Evolutionary conservation across 1,140 invertebrate genomes (phyloP), one percentile per base, ranked within the genome.

Genomic region (Apis florea): DNA sequence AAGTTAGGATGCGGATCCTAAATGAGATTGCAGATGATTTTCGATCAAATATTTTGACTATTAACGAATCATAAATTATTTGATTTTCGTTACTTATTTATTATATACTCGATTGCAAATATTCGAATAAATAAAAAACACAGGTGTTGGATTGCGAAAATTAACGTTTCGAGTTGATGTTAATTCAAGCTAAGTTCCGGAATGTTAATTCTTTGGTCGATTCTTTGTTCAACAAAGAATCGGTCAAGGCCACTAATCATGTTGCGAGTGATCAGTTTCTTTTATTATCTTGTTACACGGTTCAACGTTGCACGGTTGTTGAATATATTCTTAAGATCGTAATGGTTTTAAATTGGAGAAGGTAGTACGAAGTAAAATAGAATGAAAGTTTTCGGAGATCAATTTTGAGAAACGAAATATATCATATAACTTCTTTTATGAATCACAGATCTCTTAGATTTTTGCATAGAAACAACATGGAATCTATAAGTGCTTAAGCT

Each of bases 211-310:
- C 26, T 40, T 56, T 13, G 17, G 15, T 49, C 17, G 47, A 24
- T 70, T 21, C 68, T 70, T 70, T 70, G 49, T 53, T 26, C 3
- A 6, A 49, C 1, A 31, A n/a, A 15, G 47, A 21, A 26, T 26
- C n/a, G 24, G n/a, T 70, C 68, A 53, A 70, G 68, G 68, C 15
- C 68, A 53, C 68, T 70, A 24, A 49, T 21, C 15, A 40, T 72
- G 70, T 72, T 31, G 54, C 26, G 58, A 72, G 31, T 40, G 19
- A 47, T 21, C 70, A 40, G 19, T 40, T 72, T 56, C 54, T 24
- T 56, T 72, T 47, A 71, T 31, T 71, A 71, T 31, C 69, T 56
- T 19, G 53, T 71, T 71, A 71, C 69, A 40, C 12, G 53, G 69
- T 71, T 71, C 26, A 71, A 49, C 26, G 26, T 56, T 19, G 51